Evolutionary conservation across 2,888 invertebrate species (phyloP), one percentile per base, ranked within the genome.

Genomic region (Zygaena filipendulae): DNA sequence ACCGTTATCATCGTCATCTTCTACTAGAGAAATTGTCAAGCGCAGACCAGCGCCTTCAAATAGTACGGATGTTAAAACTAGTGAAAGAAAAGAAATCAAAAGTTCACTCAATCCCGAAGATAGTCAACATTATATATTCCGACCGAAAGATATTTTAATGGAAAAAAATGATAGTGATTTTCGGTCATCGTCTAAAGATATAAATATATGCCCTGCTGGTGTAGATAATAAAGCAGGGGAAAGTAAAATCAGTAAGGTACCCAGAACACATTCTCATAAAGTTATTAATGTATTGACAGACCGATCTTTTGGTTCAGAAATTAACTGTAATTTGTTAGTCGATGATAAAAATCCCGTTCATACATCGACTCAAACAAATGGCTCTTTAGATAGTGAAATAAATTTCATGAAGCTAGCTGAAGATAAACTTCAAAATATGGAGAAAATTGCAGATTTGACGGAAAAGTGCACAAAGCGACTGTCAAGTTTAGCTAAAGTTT

Each of bases 381-480:
- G 47, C 22, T 52, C 56, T 24, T 44, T 52, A 27, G 62, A 62
- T 21, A 42, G 47, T 24, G 71, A 75, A 43, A 45, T 51, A 2
- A 62, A 71, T 40, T 62, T 60, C 28, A 60, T 72, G 44, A 67
- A 62, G 47, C 29, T 70, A 32, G 77, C 68, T 13, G 72, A 75
- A 51, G 58, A 64, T 25, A 75, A 77, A 54, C 52, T 75, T 25
- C 66, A 75, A 38, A 77, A 77, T 39, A 79, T 77, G 67, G 77
- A 77, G 42, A 77, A 75, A 56, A 75, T 79, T 26, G 77, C 79
- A 9, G 67, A 72, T 38, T 52, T 77, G 12, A 79, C 79, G 4
- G 75, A 79, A 45, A 72, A 70, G 49, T 80, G 79, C 42, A 74
- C 75, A 3, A 59, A 69, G 45, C 55, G 77, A n/a, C 53, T 81